Conservation (phyloP, 1,140 invertebrate genomes). For the Coptotermes formosanus region DNA sequence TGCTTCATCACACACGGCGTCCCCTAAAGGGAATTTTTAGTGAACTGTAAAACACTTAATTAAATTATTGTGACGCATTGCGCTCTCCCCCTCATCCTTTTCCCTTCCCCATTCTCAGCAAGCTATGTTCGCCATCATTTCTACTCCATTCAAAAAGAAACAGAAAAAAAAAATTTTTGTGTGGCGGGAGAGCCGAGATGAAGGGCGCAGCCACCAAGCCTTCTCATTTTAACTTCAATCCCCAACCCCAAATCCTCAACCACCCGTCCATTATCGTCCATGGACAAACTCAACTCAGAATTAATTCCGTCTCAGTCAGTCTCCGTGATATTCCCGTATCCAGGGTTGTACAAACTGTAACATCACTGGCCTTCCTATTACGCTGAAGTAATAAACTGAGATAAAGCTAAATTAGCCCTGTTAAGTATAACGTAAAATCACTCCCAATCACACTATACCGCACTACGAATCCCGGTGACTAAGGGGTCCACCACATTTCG, state of each 20-base stretch:
- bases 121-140: slow-evolving; percentile 7
- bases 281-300: background rate
- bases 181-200: background rate
- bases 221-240: slow-evolving; percentile 9
- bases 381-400: too few species aligned
- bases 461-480: too few species aligned
- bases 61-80: slow-evolving; percentile 19
- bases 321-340: background rate
- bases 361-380: background rate
- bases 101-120: background rate
- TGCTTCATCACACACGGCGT: background rate
- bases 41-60: slow-evolving; percentile 17
- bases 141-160: slow-evolving; percentile 8
- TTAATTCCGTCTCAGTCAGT: background rate
- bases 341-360: background rate
- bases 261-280: background rate
- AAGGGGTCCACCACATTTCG: too few species aligned
- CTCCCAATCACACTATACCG: too few species aligned
- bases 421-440: too few species aligned
- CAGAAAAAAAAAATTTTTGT: background rate
- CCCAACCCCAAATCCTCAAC: background rate
- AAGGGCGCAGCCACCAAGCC: background rate
- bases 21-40: slow-evolving; percentile 18
- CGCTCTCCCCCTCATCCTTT: background rate
- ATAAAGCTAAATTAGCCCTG: too few species aligned